These are phyloP conservation scores for Xylocopa sonorina DNA, from an alignment of 1,140 invertebrate genomes.

Conservation along the genomic window DNA sequence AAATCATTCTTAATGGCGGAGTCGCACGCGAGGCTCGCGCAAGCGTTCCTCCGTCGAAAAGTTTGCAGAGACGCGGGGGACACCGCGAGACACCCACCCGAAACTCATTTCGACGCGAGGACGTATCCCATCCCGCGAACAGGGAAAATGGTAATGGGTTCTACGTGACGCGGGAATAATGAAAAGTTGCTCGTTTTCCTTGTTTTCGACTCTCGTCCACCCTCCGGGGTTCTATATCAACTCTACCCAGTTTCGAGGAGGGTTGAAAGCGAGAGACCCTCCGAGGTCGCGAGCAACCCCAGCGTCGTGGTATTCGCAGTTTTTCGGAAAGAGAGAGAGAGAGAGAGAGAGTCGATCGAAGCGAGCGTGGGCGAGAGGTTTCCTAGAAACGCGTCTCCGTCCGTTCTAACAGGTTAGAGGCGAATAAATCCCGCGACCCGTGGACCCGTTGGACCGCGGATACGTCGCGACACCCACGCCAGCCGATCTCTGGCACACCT, in stretches of 20 bases:
- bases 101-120: conserved; percentile 6
- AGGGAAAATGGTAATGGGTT: conserved; percentile 24
- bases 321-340: too few relatives aligned
- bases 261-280: too few relatives aligned
- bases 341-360: background rate
- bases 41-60: conserved; percentile 28
- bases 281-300: too few relatives aligned
- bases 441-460: too few relatives aligned
- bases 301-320: too few relatives aligned
- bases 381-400: conserved; percentile 53
- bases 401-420: conserved; percentile 58
- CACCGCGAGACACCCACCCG: too few relatives aligned
- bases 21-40: conserved; percentile 51
- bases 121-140: background rate
- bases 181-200: conserved; percentile 6
- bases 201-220: background rate
- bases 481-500: conserved; percentile 20
- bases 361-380: conserved; percentile 33
- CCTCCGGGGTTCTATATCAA: background rate
- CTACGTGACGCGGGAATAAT: conserved; percentile 20
- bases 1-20: conserved; percentile 54
- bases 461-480: conserved; percentile 32
- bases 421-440: background rate
- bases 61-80: conserved; percentile 21
- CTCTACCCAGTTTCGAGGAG: background rate